Conservation (phyloP, 2,797 vertebrate species). For the Rhyacichthys aspro region DNA sequence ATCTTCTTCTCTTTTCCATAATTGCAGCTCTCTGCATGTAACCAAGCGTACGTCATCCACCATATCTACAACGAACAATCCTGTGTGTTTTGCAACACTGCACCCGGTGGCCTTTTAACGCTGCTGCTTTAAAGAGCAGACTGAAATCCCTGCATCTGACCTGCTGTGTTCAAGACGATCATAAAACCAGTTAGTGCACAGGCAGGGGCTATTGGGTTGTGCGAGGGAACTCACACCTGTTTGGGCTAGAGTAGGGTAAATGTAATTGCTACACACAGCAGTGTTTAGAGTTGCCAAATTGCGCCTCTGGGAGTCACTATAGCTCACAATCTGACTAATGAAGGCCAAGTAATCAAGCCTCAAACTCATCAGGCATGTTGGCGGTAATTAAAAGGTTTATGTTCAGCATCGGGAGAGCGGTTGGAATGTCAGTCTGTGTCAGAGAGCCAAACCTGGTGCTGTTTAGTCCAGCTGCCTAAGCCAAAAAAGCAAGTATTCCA, state of each 20-base stretch:
- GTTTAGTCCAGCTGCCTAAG: constrained; percentile 15
- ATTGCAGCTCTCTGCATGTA: too few species aligned
- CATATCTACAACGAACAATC: background rate
- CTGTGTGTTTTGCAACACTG: background rate
- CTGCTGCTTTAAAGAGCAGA: constrained; percentile 39
- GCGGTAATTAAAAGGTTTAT: constrained; percentile 77
- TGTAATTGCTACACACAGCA: constrained; percentile 64
- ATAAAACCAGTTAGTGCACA: constrained; percentile 29
- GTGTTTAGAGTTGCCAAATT: constrained; percentile 65
- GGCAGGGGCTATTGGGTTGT: constrained; percentile 15
- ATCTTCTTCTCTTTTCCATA: background rate
- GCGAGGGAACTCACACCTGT: constrained; percentile 53
- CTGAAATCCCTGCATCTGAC: constrained; percentile 43
- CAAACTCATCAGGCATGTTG: constrained; percentile 73
- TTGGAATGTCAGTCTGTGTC: constrained; percentile 49
- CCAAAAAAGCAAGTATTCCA: constrained; percentile 28
- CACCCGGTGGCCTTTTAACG: constrained; percentile 3
- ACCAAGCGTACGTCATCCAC: background rate
- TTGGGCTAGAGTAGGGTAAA: constrained; percentile 59
- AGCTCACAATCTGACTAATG: constrained; percentile 74
- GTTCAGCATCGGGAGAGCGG: constrained; percentile 59
- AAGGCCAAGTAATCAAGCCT: constrained; percentile 77
- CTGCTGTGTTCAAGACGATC: constrained; percentile 51
- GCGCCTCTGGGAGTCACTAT: constrained; percentile 71
- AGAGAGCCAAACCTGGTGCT: constrained; percentile 40